Percentiles rank a stretch among this genome's conserved stretches.
These are phyloP conservation scores for Gastrophysa polygoni DNA, from an alignment of 2,888 invertebrate species.

Conservation along the genomic window DNA sequence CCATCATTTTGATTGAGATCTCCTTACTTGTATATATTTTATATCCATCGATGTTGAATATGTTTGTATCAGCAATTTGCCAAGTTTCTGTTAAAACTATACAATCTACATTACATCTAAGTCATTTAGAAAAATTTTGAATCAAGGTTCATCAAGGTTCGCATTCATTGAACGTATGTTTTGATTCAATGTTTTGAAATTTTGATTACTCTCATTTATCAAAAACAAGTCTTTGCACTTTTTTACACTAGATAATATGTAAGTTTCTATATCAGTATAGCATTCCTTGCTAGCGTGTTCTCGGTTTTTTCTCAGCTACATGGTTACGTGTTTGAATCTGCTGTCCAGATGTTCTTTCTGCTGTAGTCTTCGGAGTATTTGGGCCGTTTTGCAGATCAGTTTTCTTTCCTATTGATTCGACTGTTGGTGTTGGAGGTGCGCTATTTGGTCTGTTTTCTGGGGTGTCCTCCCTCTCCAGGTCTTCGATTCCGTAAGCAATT, in stretches of 20 bases:
- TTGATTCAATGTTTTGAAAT: conserved; percentile 2
- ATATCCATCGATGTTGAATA: not conserved
- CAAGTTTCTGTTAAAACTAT: not conserved
- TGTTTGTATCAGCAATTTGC: not conserved
- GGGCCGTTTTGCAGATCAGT: too few relatives aligned
- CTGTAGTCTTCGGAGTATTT: too few relatives aligned
- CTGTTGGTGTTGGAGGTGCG: too few relatives aligned
- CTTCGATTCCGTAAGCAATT: not conserved
- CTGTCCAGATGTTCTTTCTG: not conserved
- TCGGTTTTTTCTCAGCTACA: not conserved
- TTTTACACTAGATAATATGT: not conserved
- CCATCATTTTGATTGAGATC: conserved; percentile 1
- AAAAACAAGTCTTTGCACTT: not conserved
- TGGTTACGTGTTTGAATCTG: too few relatives aligned
- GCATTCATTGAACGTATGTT: conserved; percentile 8
- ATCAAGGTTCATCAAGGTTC: conserved; percentile 11
- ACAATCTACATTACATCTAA: not conserved
- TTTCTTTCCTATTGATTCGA: too few relatives aligned
- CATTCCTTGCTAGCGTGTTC: too few relatives aligned
- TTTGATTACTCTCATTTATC: not conserved
- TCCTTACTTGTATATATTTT: not conserved
- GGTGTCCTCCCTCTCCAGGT: not conserved
- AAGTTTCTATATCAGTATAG: not conserved
- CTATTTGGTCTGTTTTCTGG: not conserved
- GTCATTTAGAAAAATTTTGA: conserved; percentile 4